Evolutionary conservation across 2,888 invertebrate genomes (phyloP), one percentile per base, ranked within the genome.

Genomic region (Crepidodera aurea): DNA sequence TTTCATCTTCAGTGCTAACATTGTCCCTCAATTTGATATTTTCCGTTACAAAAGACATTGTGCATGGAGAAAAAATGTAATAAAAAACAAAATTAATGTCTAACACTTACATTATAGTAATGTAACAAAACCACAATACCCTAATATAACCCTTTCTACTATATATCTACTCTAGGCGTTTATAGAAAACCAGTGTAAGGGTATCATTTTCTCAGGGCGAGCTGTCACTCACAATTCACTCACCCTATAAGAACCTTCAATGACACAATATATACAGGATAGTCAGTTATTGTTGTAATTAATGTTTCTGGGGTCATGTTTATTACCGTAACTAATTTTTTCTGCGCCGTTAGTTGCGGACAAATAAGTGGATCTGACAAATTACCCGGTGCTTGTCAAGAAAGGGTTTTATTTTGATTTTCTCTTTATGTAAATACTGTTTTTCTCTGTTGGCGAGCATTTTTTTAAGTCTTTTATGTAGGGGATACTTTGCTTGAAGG

Each of bases 261-360:
- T 51, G 62, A 63, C 63, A 62, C 58, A 48, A n/a, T n/a, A 58
- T 58, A 58, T 62, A 56, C 56, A 55, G 60, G 54, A 64, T 65
- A 65, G 61, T 62, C 66, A 62, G 59, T 65, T 57, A 70, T 66
- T 69, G 64, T 66, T 39, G 66, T 69, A 69, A 70, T 70, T 70
- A 69, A 70, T 70, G 70, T 69, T 56, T 59, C 55, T 61, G 60
- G 63, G 68, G 57, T 60, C 59, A 68, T 68, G 67, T 69, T 70
- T 70, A 70, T 67, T 67, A 66, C 66, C 69, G 68, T 69, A 62
- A 69, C 63, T 66, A 70, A 69, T 62, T 70, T 69, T 68, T 69
- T 69, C 69, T 65, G 65, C 67, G 66, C 61, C 63, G 67, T 62
- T 68, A 67, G 51, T 58, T 60, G 53, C 37, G 42, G 37, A 69